These are phyloP conservation scores for Agrochola litura DNA, from an alignment of 2,888 invertebrate species.

Conservation along the genomic window DNA sequence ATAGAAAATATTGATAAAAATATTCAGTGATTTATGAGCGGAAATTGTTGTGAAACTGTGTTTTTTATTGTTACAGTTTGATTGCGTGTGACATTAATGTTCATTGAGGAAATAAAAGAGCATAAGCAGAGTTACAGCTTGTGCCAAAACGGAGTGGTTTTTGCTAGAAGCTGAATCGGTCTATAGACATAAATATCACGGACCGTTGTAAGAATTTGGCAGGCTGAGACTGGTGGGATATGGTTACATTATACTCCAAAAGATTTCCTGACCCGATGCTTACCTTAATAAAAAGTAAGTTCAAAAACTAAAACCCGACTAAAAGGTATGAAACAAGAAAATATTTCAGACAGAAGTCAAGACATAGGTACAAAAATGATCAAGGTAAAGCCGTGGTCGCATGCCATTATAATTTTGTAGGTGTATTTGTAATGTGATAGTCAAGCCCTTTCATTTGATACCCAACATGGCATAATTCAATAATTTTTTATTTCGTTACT, in stretches of 20 bases:
- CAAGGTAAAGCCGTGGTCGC: too few species aligned
- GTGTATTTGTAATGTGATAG: too few species aligned
- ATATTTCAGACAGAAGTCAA: too few species aligned
- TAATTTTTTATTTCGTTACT: too few species aligned
- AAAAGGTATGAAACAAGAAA: too few species aligned
- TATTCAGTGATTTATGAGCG: constrained; percentile 53
- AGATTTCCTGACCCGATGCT: neutral
- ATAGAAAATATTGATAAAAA: constrained; percentile 60
- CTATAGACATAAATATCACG: neutral
- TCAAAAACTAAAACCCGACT: too few species aligned
- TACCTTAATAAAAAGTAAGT: too few species aligned
- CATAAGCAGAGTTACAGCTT: neutral
- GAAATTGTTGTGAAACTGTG: constrained; percentile 45
- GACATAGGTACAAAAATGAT: too few species aligned
- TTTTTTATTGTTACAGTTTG: constrained; percentile 27
- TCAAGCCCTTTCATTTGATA: too few species aligned
- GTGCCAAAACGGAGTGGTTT: neutral
- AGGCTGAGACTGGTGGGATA: neutral
- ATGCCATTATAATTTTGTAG: too few species aligned
- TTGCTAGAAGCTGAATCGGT: neutral
- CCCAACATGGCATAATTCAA: too few species aligned
- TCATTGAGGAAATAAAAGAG: neutral
- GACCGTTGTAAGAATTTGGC: neutral
- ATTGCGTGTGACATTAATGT: constrained; percentile 9
- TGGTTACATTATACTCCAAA: neutral